Evolutionary conservation across 1,140 invertebrate genomes (phyloP), one percentile per base, ranked within the genome.

Genomic region (Aphidius gifuensis): DNA sequence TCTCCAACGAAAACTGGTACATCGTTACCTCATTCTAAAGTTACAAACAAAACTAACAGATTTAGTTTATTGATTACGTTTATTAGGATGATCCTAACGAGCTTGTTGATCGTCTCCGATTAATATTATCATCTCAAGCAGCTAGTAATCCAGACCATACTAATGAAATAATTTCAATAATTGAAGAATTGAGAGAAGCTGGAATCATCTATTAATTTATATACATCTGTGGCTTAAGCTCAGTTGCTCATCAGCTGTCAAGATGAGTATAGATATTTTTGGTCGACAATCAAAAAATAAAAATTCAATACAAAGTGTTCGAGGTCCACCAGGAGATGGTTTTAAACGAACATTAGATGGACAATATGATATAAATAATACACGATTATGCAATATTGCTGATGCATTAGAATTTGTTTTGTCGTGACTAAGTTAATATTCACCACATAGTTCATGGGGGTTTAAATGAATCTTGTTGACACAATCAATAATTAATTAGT

Each of bases 111-210:
- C 11, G 46, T n/a, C 9, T 48, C 5, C 46, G 46, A 5, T 48
- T 51, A 11, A 32, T 43, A 9, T 43, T 45, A 21, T 9, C 45
- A 21, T 48, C 46, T 42, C 8, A 61, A 64, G 60, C 53, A 40
- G 57, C 54, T 55, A 3, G 46, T 48, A 11, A 48, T 48, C 5
- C 46, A 5, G 3, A 16, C 21, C 23, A 54, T 8, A 21, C 11
- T 16, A 48, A 48, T 16, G 46, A 48, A 48, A 48, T 48, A 1
- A 5, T 48, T 11, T 48, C 6, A 5, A 53, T 40, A 5, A 32
- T 53, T 6, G 38, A 53, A 48, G 46, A 48, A 11, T 11, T 48
- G 21, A 5, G 46, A n/a, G 46, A 11, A 11, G 46, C 46, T 8
- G 46, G 9, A 48, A 48, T 48, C 9, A 48, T 8, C 11, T 6